A percentile compares a stretch with the other conserved stretches of the same genome.
Conservation (phyloP, 2,113 vertebrate species). For the Tichodroma muraria region DNA sequence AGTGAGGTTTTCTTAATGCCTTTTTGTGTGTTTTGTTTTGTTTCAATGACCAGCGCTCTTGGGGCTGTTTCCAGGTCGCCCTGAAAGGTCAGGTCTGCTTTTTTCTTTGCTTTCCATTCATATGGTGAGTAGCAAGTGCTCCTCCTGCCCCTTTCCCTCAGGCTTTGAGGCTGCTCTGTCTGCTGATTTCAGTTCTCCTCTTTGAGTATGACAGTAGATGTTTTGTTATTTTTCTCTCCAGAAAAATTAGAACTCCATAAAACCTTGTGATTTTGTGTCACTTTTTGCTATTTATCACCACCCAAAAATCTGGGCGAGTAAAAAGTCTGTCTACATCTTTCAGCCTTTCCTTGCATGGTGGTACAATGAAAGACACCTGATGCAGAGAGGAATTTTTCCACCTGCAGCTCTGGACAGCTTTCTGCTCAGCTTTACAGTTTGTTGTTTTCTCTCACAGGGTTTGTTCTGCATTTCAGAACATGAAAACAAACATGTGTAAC, state of each 20-base stretch:
- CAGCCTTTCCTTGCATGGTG: background rate
- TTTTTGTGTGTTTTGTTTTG: slow-evolving; percentile 19
- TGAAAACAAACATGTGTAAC: background rate
- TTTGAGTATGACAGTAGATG: background rate
- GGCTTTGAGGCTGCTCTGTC: background rate
- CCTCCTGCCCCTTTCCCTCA: background rate
- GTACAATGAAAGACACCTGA: background rate
- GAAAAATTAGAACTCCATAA: background rate
- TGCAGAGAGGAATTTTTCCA: background rate
- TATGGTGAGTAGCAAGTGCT: background rate
- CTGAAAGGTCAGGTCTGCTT: slow-evolving; percentile 27
- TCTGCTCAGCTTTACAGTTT: background rate
- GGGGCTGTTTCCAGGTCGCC: background rate
- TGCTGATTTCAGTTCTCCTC: background rate
- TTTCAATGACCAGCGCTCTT: background rate
- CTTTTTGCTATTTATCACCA: background rate
- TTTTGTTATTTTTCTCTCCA: background rate
- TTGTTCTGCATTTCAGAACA: background rate
- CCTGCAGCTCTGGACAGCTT: background rate
- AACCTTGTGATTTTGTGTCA: background rate
- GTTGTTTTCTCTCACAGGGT: background rate
- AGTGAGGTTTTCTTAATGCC: slow-evolving; percentile 25
- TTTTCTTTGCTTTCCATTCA: slow-evolving; percentile 17
- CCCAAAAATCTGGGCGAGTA: background rate
- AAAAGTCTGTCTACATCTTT: background rate